Evolutionary conservation across 2,113 vertebrate genomes (phyloP), one percentile per base, ranked within the genome.

Genomic region (Hydropotes inermis): DNA sequence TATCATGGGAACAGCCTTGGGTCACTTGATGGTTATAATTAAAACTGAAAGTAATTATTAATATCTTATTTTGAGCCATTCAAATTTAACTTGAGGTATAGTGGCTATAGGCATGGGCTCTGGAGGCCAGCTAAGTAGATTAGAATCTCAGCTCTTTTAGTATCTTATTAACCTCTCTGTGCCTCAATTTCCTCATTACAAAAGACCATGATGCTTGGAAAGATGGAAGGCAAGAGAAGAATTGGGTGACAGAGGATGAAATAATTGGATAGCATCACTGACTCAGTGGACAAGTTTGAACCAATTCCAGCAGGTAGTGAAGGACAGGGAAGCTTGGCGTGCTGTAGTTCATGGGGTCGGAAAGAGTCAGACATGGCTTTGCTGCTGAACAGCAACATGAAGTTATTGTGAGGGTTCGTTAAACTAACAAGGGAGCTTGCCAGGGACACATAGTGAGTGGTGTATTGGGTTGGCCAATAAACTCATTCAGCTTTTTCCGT

Each of bases 31-130:
- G 67, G 55, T 88, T 85, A 64, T 87, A 55, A 87, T 96, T 96
- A 96, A 93, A 95, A 96, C 88, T 45, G 60, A 95, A 97, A 96
- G 55, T 47, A 89, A 91, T 96, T 81, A 50, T 27, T 76, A 43
- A 76, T 76, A 43, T 87, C 50, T 95, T 94, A 79, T 79, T 91
- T 89, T 84, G 57, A 89, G 55, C 87, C 2, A 0, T 61, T 74
- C 76, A 36, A 3, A 43, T 87, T 90, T 92, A 91, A 57, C 23
- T 87, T 79, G 79, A 30, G 43, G 39, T 58, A 28, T 67, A 15
- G 23, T 74, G 30, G 54, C 67, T 83, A 23, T 47, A 85, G 92
- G 60, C 39, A 5, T 47, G 91, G 81, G 19, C 58, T 86, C 74
- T 50, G 43, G 86, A 93, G 78, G 17, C 92, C 58, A 50, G 61